Conservation (phyloP, 30 jellyfish, hydroid and myxozoan genomes). For the Hydractinia symbiolongicarpus region DNA sequence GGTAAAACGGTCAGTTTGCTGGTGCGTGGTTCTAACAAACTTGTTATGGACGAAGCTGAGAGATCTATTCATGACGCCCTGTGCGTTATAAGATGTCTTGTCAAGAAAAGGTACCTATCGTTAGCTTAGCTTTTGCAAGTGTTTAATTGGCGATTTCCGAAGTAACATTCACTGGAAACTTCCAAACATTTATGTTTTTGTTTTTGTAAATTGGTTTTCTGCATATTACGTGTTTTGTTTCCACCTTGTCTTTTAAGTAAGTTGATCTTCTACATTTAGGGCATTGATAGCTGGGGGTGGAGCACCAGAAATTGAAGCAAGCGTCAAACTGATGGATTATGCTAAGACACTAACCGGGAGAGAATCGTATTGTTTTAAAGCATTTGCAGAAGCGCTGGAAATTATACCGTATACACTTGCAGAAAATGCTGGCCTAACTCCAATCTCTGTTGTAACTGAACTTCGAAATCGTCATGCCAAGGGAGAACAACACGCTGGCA, state of each 20-base stretch:
- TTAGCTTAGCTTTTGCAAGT: not conserved
- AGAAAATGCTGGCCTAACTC: constrained; percentile 97
- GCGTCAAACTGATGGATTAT: constrained; percentile 64
- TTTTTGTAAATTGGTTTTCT: not conserved
- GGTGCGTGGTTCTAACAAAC: constrained; percentile 90
- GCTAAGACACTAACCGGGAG: constrained; percentile 82
- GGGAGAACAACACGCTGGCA: constrained; percentile 89
- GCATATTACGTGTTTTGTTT: not conserved
- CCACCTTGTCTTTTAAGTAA: not conserved
- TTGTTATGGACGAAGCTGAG: constrained; percentile 98
- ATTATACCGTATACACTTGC: constrained; percentile 94
- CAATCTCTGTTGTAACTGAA: constrained; percentile 94
- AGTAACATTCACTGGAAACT: not conserved
- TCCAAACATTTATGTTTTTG: too few species aligned
- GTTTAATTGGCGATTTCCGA: too few species aligned
- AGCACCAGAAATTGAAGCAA: constrained; percentile 93
- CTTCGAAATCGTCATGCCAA: constrained; percentile 83
- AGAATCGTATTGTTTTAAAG: constrained; percentile 93
- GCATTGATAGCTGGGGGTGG: constrained; percentile 99
- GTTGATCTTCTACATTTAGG: constrained; percentile 22
- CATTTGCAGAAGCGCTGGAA: constrained; percentile 97
- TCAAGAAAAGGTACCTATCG: constrained; percentile 58
- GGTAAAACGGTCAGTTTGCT: constrained; percentile 92
- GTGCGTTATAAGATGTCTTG: constrained; percentile 96
- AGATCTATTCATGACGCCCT: constrained; percentile 98